Conservation (phyloP, 2,797 vertebrate species). For the Hypotaenidia okinawae region DNA sequence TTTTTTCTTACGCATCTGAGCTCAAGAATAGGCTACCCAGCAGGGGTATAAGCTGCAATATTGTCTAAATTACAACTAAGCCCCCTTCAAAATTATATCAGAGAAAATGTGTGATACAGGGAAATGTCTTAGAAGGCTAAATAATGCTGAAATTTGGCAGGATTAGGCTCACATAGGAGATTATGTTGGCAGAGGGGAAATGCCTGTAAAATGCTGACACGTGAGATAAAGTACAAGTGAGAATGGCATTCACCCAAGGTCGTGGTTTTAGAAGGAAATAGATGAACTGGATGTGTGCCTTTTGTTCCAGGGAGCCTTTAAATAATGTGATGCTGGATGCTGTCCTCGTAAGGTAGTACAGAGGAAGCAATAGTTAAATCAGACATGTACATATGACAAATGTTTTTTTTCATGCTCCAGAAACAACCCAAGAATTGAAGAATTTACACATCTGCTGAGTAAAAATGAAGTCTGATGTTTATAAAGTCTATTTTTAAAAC, state of each 20-base stretch:
- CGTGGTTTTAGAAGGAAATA: constrained; percentile 2
- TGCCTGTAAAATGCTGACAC: constrained; percentile 2
- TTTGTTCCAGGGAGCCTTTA: constrained; percentile 20
- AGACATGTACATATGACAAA: not conserved
- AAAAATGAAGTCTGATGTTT: not conserved
- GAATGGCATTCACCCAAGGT: not conserved
- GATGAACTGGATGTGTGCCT: constrained; percentile 2
- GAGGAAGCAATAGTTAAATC: not conserved
- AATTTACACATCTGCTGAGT: not conserved
- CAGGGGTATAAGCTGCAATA: not conserved
- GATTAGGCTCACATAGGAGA: not conserved
- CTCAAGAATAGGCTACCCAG: not conserved
- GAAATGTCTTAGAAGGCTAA: not conserved
- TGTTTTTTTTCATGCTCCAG: not conserved
- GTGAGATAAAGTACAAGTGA: not conserved
- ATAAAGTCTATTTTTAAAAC: not conserved
- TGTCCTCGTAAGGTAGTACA: not conserved
- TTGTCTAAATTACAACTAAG: not conserved
- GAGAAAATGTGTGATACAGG: not conserved
- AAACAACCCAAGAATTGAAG: not conserved
- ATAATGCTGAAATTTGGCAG: not conserved
- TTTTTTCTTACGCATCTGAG: not conserved
- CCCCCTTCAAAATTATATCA: not conserved
- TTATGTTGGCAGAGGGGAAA: not conserved
- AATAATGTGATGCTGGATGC: not conserved